Evolutionary conservation across 35 echinoderm and acorn worm genomes (phyloP).

Genomic region (Antedon bifida): DNA sequence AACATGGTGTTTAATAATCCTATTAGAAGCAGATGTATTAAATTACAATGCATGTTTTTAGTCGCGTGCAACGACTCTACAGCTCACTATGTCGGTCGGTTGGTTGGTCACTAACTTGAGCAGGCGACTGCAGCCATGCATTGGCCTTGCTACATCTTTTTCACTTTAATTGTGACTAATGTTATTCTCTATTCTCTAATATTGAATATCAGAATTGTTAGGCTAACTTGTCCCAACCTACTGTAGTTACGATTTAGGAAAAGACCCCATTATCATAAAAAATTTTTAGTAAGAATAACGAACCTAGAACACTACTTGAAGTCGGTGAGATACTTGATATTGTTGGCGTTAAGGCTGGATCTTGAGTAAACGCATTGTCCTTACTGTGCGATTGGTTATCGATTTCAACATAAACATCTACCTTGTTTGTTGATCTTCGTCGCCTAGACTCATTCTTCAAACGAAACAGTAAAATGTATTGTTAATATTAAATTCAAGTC

Average conservation of each 20-base stretch:
- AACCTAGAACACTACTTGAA: not conserved
- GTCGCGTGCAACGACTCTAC: too few species aligned
- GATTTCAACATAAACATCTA: not conserved
- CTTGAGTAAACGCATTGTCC: not conserved
- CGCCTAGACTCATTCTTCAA: not conserved
- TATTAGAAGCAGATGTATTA: too few species aligned
- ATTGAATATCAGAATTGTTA: not conserved
- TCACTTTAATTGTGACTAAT: not conserved
- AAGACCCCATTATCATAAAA: too few species aligned
- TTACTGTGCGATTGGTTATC: not conserved
- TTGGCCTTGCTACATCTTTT: too few species aligned
- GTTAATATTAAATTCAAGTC: not conserved
- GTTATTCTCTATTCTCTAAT: not conserved
- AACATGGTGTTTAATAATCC: too few species aligned
- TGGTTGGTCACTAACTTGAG: too few species aligned
- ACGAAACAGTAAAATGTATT: not conserved
- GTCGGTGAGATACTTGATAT: not conserved
- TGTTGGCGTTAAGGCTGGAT: not conserved
- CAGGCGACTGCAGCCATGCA: too few species aligned
- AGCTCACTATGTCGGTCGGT: too few species aligned
- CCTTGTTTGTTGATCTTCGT: not conserved
- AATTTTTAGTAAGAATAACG: not conserved
- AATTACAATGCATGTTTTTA: too few species aligned
- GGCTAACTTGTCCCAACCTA: not conserved
- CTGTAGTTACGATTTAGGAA: too few species aligned